Percentiles rank a stretch among this genome's conserved stretches.
phyloP scores from a whole-genome alignment of 2,888 invertebrate genomes.

The Smittia sp. region DNA sequence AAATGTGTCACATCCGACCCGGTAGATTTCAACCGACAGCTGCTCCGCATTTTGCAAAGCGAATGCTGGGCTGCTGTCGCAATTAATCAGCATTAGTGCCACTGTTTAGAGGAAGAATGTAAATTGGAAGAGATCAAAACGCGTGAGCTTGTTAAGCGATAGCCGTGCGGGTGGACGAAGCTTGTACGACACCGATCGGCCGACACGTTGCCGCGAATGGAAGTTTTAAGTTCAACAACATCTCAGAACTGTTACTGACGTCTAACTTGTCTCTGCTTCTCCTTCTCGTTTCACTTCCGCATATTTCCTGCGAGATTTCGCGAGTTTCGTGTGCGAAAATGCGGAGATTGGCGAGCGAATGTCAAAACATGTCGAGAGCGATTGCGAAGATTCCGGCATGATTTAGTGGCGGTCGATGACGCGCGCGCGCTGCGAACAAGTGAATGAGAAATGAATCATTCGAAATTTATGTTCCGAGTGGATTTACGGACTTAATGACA shows the following conservation, averaged over 20 bases:
- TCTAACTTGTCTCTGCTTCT: not conserved
- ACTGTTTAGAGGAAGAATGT: not conserved
- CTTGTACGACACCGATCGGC: not conserved
- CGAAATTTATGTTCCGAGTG: slow-evolving; percentile 1
- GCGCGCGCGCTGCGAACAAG: not conserved
- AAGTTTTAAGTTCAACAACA: not conserved
- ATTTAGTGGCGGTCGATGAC: not conserved
- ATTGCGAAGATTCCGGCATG: not conserved
- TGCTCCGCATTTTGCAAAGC: not conserved
- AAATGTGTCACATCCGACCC: not conserved
- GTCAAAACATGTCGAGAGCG: slow-evolving; percentile 2
- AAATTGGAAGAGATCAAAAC: not conserved
- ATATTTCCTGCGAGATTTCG: not conserved
- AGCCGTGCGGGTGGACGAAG: not conserved
- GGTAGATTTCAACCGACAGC: not conserved
- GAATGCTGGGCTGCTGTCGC: not conserved
- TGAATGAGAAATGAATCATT: not conserved
- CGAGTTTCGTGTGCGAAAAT: not conserved
- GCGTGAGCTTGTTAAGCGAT: not conserved
- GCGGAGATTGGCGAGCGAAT: not conserved
- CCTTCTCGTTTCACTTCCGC: not conserved
- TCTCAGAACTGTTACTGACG: not conserved
- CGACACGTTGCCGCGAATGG: not conserved
- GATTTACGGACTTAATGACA: slow-evolving; percentile 15
- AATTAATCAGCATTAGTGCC: not conserved